Evolutionary conservation across 1,140 invertebrate genomes (phyloP).

Genomic region (Camponotus pennsylvanicus): DNA sequence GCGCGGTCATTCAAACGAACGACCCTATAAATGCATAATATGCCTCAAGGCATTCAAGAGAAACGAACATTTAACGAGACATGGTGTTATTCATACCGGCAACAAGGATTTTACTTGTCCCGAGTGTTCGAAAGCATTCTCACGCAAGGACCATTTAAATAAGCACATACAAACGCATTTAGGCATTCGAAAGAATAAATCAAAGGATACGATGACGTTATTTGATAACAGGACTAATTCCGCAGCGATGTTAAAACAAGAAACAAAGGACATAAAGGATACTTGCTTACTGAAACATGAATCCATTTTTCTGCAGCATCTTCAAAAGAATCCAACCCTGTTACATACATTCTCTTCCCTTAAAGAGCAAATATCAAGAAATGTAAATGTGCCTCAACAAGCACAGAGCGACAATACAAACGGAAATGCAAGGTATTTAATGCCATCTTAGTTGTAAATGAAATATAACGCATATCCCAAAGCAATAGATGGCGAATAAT

Average conservation of each 20-base stretch:
- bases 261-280: slow-evolving; percentile 81
- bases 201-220: slow-evolving; percentile 74
- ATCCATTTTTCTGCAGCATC: slow-evolving; percentile 80
- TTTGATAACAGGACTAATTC: slow-evolving; percentile 75
- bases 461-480: slow-evolving; percentile 55
- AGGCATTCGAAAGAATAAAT: slow-evolving; percentile 80
- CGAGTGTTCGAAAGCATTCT: slow-evolving; percentile 92
- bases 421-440: slow-evolving; percentile 85
- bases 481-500: slow-evolving; percentile 57
- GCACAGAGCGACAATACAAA: slow-evolving; percentile 83
- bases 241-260: slow-evolving; percentile 77
- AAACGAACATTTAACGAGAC: slow-evolving; percentile 86
- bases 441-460: slow-evolving; percentile 82
- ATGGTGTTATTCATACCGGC: slow-evolving; percentile 86
- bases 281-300: slow-evolving; percentile 79
- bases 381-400: slow-evolving; percentile 78
- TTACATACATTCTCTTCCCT: slow-evolving; percentile 83
- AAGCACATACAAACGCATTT: slow-evolving; percentile 88
- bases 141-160: slow-evolving; percentile 91
- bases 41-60: slow-evolving; percentile 88
- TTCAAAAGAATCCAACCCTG: slow-evolving; percentile 82
- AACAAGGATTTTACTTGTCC: slow-evolving; percentile 91
- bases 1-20: slow-evolving; percentile 91
- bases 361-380: slow-evolving; percentile 82
- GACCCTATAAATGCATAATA: slow-evolving; percentile 88